A percentile compares a stretch with the other conserved stretches of the same genome.
Evolutionary conservation across 1,140 invertebrate species (phyloP).

Genomic region (Scylla paramamosain): DNA sequence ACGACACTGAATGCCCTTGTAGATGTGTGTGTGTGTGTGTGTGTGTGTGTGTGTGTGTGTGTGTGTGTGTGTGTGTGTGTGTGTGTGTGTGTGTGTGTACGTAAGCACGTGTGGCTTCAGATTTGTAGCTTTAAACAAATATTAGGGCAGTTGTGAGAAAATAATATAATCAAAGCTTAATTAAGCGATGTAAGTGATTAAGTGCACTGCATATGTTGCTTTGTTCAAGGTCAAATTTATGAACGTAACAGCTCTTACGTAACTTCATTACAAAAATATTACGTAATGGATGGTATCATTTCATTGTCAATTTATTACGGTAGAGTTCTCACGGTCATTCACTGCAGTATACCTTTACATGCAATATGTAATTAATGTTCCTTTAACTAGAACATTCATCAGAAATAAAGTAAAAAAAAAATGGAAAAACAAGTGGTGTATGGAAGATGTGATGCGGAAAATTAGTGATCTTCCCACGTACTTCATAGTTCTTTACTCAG

Average conservation of each 20-base stretch:
- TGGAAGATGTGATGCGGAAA: too few relatives aligned
- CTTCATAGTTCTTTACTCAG: too few relatives aligned
- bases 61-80: slow-evolving; percentile 41
- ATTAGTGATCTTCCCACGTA: too few relatives aligned
- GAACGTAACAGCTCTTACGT: neutral
- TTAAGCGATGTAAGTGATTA: neutral
- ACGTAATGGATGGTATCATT: neutral
- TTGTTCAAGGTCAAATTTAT: neutral
- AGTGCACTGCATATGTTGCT: neutral
- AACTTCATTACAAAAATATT: neutral
- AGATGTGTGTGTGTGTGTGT: slow-evolving; percentile 14
- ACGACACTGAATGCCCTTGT: neutral
- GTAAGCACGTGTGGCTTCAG: neutral
- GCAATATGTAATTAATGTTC: too few relatives aligned
- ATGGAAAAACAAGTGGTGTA: too few relatives aligned
- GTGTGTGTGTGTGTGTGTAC: slow-evolving; percentile 38
- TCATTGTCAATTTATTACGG: neutral
- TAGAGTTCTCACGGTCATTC: neutral
- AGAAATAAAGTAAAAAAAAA: too few relatives aligned
- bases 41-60: slow-evolving; percentile 40
- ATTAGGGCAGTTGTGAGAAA: neutral
- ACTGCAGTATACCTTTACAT: too few relatives aligned
- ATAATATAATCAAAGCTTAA: neutral
- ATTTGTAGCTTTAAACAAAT: neutral
- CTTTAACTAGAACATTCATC: too few relatives aligned